Conservation (phyloP, 23 tunicate species). For the Corella eumyota region DNA sequence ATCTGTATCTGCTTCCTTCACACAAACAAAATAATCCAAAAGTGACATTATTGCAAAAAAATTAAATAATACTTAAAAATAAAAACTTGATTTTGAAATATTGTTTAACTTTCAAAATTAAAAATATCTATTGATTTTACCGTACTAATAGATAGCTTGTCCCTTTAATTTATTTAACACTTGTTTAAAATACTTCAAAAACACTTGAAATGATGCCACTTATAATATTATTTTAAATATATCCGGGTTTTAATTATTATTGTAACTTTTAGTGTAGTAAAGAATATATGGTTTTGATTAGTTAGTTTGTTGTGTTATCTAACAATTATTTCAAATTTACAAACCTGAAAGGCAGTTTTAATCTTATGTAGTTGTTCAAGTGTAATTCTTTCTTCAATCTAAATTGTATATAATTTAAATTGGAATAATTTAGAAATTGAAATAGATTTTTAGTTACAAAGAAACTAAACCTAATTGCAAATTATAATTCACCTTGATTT, state of each 20-base stretch:
- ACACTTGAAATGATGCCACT: too few relatives aligned
- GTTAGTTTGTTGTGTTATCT: too few relatives aligned
- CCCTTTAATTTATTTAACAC: too few relatives aligned
- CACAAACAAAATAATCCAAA: background rate
- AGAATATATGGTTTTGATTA: too few relatives aligned
- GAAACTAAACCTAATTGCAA: background rate
- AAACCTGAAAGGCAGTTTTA: conserved; percentile 65
- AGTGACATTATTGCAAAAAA: conserved; percentile 1
- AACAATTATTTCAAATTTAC: background rate
- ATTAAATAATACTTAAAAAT: background rate
- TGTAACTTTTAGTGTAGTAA: too few relatives aligned
- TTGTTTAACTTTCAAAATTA: background rate
- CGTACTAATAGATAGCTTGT: too few relatives aligned
- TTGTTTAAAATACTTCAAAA: too few relatives aligned
- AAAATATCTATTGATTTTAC: too few relatives aligned
- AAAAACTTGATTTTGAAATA: background rate
- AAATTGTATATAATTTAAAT: background rate
- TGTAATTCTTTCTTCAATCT: conserved; percentile 87
- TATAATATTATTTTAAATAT: too few relatives aligned
- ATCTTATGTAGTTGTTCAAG: conserved; percentile 83
- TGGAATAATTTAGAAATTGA: background rate
- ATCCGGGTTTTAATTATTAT: too few relatives aligned
- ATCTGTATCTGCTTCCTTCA: conserved; percentile 77
- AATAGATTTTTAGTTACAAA: background rate
- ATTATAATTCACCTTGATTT: conserved; percentile 78